A percentile compares a stretch with the other conserved stretches of the same genome.
Evolutionary conservation across 2,888 invertebrate species (phyloP).

Genomic region (Orthonychiurus folsomi): DNA sequence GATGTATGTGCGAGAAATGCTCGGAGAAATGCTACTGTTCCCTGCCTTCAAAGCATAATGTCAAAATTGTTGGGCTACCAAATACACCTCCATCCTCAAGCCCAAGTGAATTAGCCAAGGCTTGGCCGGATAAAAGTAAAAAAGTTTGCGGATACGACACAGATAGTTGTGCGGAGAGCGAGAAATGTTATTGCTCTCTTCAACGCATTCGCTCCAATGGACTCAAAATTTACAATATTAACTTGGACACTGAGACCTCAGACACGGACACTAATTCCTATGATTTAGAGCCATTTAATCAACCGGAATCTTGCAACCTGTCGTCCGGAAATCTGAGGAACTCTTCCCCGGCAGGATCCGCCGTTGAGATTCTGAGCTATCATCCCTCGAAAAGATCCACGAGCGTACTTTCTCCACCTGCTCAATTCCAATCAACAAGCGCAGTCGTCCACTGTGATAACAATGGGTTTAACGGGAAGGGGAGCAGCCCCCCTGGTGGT

Average conservation of each 20-base stretch:
- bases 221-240: slow-evolving; percentile 40
- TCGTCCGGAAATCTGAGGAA: slow-evolving; percentile 16
- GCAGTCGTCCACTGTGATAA: background rate
- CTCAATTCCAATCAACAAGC: background rate
- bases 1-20: slow-evolving; percentile 69
- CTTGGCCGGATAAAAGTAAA: slow-evolving; percentile 24
- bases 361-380: slow-evolving; percentile 38
- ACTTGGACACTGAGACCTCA: slow-evolving; percentile 40
- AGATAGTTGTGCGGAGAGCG: slow-evolving; percentile 62
- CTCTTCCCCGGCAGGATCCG: slow-evolving; percentile 15
- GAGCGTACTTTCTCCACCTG: slow-evolving; percentile 15
- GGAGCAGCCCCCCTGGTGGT: background rate
- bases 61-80: slow-evolving; percentile 20
- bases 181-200: slow-evolving; percentile 43
- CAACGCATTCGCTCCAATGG: slow-evolving; percentile 40
- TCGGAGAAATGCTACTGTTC: slow-evolving; percentile 75
- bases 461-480: background rate
- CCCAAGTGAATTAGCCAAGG: background rate
- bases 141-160: slow-evolving; percentile 70
- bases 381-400: slow-evolving; percentile 33
- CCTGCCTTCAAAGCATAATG: slow-evolving; percentile 46
- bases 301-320: slow-evolving; percentile 12
- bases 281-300: slow-evolving; percentile 37
- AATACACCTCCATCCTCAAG: slow-evolving; percentile 13
- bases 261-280: slow-evolving; percentile 40